Evolutionary conservation across 2,888 invertebrate species (phyloP).

Genomic region (Geotrupes spiniger): DNA sequence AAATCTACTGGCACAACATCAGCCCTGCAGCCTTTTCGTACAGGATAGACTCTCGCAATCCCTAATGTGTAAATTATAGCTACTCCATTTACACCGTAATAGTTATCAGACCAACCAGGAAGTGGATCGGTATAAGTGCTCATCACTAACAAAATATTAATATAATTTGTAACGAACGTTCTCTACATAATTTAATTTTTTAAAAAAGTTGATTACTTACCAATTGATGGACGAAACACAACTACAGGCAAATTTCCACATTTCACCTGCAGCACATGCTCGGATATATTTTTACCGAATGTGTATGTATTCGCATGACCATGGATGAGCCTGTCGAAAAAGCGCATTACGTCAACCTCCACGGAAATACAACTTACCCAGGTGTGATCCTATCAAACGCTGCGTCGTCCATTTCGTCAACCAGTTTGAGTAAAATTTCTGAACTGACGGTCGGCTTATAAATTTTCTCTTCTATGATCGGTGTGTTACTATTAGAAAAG

Average conservation of each 20-base stretch:
- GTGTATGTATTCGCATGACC: conserved; percentile 66
- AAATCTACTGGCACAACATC: conserved; percentile 48
- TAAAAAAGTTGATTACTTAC: too few relatives aligned
- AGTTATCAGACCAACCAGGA: conserved; percentile 65
- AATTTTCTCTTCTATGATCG: conserved; percentile 47
- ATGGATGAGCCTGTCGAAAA: conserved; percentile 39
- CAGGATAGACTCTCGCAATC: conserved; percentile 48
- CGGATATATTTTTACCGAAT: conserved; percentile 65
- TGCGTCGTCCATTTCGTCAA: conserved; percentile 40
- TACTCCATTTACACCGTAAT: conserved; percentile 55
- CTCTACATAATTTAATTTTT: too few relatives aligned
- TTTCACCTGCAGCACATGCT: conserved; percentile 55
- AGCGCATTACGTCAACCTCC: too few relatives aligned
- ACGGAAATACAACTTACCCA: too few relatives aligned
- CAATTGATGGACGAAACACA: conserved; percentile 64
- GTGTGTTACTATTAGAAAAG: conserved; percentile 41
- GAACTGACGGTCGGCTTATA: conserved; percentile 48
- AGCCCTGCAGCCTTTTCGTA: conserved; percentile 34
- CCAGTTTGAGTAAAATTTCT: conserved; percentile 43
- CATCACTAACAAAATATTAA: conserved; percentile 41
- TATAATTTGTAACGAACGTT: neutral
- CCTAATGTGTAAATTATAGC: conserved; percentile 55
- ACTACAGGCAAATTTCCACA: conserved; percentile 55
- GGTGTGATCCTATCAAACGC: conserved; percentile 37
- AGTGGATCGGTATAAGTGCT: conserved; percentile 50